These are phyloP conservation scores for Pachliopta kotzebuea DNA, from an alignment of 2,888 invertebrate species.

Conservation along the genomic window DNA sequence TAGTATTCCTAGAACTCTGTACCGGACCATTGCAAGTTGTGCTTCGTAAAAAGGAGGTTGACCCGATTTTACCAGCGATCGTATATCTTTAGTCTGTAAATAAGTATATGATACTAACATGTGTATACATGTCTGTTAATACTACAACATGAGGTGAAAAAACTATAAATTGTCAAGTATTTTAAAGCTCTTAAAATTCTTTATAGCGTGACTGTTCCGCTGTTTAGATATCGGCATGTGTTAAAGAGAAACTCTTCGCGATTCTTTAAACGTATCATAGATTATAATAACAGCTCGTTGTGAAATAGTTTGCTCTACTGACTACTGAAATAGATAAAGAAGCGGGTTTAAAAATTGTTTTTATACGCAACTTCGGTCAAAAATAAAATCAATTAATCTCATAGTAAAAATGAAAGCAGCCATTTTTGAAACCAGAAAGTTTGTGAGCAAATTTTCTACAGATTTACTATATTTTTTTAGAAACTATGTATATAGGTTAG, in stretches of 20 bases:
- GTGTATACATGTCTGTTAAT: neutral
- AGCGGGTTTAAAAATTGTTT: neutral
- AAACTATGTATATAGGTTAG: too few relatives aligned
- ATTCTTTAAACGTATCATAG: neutral
- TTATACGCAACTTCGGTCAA: too few relatives aligned
- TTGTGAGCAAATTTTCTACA: too few relatives aligned
- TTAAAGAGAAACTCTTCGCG: conserved; percentile 49
- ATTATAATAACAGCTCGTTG: neutral
- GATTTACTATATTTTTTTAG: too few relatives aligned
- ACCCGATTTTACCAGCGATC: conserved; percentile 29
- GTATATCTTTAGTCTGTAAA: conserved; percentile 5
- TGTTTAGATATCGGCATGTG: conserved; percentile 53
- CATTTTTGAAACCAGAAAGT: too few relatives aligned
- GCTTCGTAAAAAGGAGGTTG: conserved; percentile 35
- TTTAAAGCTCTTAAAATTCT: conserved; percentile 41
- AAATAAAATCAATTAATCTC: too few relatives aligned
- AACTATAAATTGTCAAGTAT: conserved; percentile 31
- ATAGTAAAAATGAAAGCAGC: too few relatives aligned
- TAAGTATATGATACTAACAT: neutral
- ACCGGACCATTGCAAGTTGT: conserved; percentile 40
- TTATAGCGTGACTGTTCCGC: conserved; percentile 51
- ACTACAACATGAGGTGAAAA: conserved; percentile 22
- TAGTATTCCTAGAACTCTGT: conserved; percentile 42
- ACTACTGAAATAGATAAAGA: too few relatives aligned
- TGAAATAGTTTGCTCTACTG: neutral